Evolutionary conservation across 2,888 invertebrate genomes (phyloP), one percentile per base, ranked within the genome.

Genomic region (Bellardia pandia): DNA sequence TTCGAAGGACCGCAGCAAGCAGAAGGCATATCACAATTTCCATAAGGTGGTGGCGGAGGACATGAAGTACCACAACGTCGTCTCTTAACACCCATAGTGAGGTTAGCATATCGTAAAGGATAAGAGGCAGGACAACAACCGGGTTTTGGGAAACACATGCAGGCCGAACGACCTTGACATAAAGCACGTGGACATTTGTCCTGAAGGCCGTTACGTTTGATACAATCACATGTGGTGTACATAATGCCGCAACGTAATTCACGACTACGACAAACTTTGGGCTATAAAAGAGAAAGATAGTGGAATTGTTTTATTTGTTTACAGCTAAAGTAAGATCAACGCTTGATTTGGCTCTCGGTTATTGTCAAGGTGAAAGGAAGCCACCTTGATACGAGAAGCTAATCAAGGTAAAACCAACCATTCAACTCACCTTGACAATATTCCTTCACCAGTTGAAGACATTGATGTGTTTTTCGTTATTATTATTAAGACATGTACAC

Each of bases 191-290:
- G 94, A 90, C 95, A 95, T 86, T 95, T 94, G 80, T 95, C 94
- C 90, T 95, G 95, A 33, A 95, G 92, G 7, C 95, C 95, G 89
- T 95, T 95, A 11, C 94, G 93, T 90, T 94, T 94, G 86, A 94
- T 94, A 90, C 95, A 95, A 62, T 95, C 94, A 89, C 95, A 95
- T 53, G 94, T 94, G 13, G 94, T 93, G 86, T 95, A 94, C 88
- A 95, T 93, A 77, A 94, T 93, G 53, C 95, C 93, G 53, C 92
- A 94, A 4, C 94, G 93, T 58, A 95, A 90, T 90, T 95, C 95
- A 8, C 94, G 93, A 48, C 95, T 95, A 89, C 94, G 94, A 53
- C 94, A 94, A 76, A 90, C 90, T 75, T 90, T 86, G 88, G 91
- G 91, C 93, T 93, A 88, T 3, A 83, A 76, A 40, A 72, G 51